Base-by-base conservation (phyloP, 1,140 invertebrate genomes). In the Teleogryllus occipitalis region DNA sequence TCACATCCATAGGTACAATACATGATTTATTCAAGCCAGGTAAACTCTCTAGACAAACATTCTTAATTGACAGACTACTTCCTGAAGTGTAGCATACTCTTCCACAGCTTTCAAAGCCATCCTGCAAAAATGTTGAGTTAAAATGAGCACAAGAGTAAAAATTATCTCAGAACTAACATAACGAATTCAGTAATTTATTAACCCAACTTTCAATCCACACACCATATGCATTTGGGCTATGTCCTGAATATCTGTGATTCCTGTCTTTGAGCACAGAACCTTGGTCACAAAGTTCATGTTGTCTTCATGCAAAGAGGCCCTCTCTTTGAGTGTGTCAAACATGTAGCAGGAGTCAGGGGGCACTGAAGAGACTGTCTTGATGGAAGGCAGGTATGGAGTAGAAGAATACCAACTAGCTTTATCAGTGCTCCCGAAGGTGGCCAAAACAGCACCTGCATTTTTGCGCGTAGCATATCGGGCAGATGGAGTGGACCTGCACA, bases 51-150 rank as follows among this genome's bases (percentile, higher is more conserved):
- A 79, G 73, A 22, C 39, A 10, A 8, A 79, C 12, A 21, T 49
- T 73, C 8, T 75, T 22, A n/a, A 89, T 83, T 85, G 93, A 93
- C 8, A 95, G 85, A 81, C 91, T 90, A 0, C 92, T 93, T 81
- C 92, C 89, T 47, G 89, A 88, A 81, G 95, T 93, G 81, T 91
- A 90, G 81, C 91, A 90, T 78, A 97, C 89, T 65, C 93, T 88
- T 7, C 95, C 95, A 18, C 18, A 65, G 18, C 10, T 65, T 18
- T 65, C 54, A 65, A 65, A 65, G 10, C 0, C 18, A 65, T 65
- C 54, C 54, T 65, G 54, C 3, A 65, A 65, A 10, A 65, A 65
- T 65, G 10, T 7, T 3, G 18, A 65, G 10, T 39, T 39, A 39
- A 39, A 39, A 39, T 5, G 1, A 39, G 27, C 27, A 39, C 27